phyloP scores from a whole-genome alignment of 2,888 invertebrate genomes.

The Andricus quercusramuli region DNA sequence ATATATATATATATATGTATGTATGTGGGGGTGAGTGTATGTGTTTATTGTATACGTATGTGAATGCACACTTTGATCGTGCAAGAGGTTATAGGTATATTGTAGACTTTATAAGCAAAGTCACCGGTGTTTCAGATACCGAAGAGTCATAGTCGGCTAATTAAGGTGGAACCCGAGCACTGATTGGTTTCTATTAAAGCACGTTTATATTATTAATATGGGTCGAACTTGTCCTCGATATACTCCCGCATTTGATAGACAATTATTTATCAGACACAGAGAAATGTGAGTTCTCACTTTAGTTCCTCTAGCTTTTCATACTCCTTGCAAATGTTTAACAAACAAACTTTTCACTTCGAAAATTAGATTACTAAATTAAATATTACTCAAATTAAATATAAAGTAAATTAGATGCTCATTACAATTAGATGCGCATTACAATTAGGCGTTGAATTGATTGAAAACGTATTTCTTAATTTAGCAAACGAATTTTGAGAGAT shows the following conservation, averaged over 20 bases:
- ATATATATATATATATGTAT: too few relatives aligned
- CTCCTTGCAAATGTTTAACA: too few relatives aligned
- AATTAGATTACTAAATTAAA: too few relatives aligned
- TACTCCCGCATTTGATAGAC: background rate
- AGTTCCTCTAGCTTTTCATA: too few relatives aligned
- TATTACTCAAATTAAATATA: too few relatives aligned
- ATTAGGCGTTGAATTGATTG: too few relatives aligned
- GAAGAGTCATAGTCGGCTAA: conserved; percentile 63
- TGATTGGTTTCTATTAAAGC: conserved; percentile 58
- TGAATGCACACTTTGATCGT: background rate
- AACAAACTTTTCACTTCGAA: too few relatives aligned
- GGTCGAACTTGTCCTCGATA: conserved; percentile 13
- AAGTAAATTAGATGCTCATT: too few relatives aligned
- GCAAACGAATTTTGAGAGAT: too few relatives aligned
- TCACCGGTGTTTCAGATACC: conserved; percentile 55
- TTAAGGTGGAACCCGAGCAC: conserved; percentile 61
- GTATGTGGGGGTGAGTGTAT: too few relatives aligned
- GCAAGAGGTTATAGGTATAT: background rate
- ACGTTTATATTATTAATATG: conserved; percentile 9
- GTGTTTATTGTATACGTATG: background rate
- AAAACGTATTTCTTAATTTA: too few relatives aligned
- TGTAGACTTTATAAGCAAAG: conserved; percentile 51
- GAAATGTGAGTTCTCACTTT: background rate
- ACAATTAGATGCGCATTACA: too few relatives aligned
- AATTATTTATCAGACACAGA: background rate